A percentile compares a stretch with the other conserved stretches of the same genome.
phyloP scores from a whole-genome alignment of 2,888 invertebrate genomes.

The Carpatolechia fugitivella region DNA sequence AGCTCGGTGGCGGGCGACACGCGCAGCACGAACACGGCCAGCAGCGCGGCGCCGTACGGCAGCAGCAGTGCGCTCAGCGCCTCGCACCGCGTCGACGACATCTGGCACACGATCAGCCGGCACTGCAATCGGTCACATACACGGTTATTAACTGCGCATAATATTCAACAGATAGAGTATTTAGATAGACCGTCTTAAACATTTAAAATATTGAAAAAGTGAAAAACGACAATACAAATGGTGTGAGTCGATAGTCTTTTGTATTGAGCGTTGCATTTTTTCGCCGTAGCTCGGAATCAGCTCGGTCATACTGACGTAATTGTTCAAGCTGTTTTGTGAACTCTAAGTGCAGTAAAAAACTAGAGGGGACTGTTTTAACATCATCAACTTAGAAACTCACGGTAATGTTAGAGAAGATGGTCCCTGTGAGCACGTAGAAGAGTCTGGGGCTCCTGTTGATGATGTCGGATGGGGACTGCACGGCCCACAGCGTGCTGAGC shows the following conservation, averaged over 20 bases:
- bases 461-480: slow-evolving; percentile 88
- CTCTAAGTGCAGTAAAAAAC: no score
- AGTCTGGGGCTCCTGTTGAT: slow-evolving; percentile 90
- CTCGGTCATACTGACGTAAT: no score
- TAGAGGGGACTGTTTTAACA: no score
- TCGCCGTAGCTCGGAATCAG: no score
- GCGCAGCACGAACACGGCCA: slow-evolving; percentile 50
- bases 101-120: slow-evolving; percentile 97
- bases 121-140: slow-evolving; percentile 79
- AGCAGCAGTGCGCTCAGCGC: slow-evolving; percentile 85
- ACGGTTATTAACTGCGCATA: no score
- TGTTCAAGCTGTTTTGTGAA: no score
- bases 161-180: no score
- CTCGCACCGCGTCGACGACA: slow-evolving; percentile 96
- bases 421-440: slow-evolving; percentile 93
- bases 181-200: no score
- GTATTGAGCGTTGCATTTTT: no score
- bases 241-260: no score
- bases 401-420: slow-evolving; percentile 98
- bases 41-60: slow-evolving; percentile 76
- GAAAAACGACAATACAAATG: no score
- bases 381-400: slow-evolving; percentile 81
- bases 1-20: slow-evolving; percentile 80
- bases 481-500: slow-evolving; percentile 89
- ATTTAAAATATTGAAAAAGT: no score